phyloP scores from a whole-genome alignment of 2,888 invertebrate genomes.

The Chaetogeoica ovagalla region DNA sequence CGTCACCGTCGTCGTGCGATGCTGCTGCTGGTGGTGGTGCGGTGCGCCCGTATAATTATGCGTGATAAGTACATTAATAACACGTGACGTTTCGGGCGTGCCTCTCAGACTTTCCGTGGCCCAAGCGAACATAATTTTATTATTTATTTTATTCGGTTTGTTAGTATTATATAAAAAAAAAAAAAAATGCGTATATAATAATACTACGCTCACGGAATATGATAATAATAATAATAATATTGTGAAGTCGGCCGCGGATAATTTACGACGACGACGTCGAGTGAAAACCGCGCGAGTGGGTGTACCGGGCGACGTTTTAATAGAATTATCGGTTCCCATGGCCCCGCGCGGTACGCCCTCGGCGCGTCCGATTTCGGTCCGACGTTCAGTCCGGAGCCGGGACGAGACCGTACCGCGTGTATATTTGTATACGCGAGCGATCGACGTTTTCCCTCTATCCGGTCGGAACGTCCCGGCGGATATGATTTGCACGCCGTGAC shows the following conservation, averaged over 20 bases:
- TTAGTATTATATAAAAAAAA: background rate
- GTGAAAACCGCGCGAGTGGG: conserved; percentile 32
- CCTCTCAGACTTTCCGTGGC: conserved; percentile 17
- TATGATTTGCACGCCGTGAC: too few species aligned
- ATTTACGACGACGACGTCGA: conserved; percentile 27
- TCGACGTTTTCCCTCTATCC: too few species aligned
- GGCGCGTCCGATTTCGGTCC: background rate
- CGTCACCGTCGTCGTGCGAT: background rate
- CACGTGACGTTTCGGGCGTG: conserved; percentile 36
- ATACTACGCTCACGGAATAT: conserved; percentile 2
- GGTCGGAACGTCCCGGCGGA: too few species aligned
- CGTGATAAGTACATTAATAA: conserved; percentile 38
- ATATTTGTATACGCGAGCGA: too few species aligned
- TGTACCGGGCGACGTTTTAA: conserved; percentile 19
- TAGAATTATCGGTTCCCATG: conserved; percentile 38
- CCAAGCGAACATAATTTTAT: background rate
- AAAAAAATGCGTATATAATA: background rate
- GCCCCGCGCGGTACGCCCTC: conserved; percentile 3
- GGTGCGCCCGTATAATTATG: conserved; percentile 34
- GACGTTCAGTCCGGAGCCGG: background rate
- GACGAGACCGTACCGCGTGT: background rate
- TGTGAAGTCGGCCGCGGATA: conserved; percentile 7
- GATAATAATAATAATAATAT: conserved; percentile 15
- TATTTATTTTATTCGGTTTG: conserved; percentile 38
- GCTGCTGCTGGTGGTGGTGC: too few species aligned